Evolutionary conservation across 2,888 invertebrate genomes (phyloP).

Genomic region (Melieria picta): DNA sequence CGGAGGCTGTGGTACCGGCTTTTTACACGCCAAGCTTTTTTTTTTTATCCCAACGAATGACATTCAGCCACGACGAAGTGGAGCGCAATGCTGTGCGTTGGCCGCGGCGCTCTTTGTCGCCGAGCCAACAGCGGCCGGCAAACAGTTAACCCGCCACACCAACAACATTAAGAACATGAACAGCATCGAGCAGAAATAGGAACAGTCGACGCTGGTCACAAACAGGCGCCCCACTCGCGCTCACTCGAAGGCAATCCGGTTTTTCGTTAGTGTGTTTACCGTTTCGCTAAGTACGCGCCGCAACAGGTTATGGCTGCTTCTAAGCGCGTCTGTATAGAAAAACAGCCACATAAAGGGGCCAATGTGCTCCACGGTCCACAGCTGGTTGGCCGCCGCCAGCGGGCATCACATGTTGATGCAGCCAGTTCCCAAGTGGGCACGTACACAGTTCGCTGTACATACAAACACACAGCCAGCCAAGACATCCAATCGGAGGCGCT

Average conservation of each 20-base stretch:
- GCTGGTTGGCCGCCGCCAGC: too few species aligned
- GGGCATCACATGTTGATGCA: too few species aligned
- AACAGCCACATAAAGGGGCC: too few species aligned
- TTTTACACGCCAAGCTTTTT: conserved; percentile 15
- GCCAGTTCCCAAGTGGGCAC: too few species aligned
- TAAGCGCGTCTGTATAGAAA: neutral
- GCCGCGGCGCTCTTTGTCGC: neutral
- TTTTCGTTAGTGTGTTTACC: conserved; percentile 42
- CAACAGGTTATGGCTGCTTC: conserved; percentile 41
- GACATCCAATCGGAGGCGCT: too few species aligned
- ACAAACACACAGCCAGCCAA: too few species aligned
- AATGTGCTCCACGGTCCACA: too few species aligned
- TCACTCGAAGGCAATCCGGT: conserved; percentile 42
- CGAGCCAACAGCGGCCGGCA: conserved; percentile 16
- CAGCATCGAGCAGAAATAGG: conserved; percentile 13
- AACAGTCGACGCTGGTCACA: neutral
- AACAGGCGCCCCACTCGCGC: conserved; percentile 18
- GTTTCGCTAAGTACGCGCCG: conserved; percentile 43
- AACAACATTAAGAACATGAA: conserved; percentile 11
- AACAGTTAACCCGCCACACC: conserved; percentile 12
- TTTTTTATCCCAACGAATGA: conserved; percentile 4
- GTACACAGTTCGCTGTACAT: too few species aligned
- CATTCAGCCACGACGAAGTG: conserved; percentile 24
- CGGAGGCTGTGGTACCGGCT: conserved; percentile 30
- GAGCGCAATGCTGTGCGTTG: too few species aligned